Conservation (phyloP, 2,797 vertebrate genomes). For the Muscicapa comitata region DNA sequence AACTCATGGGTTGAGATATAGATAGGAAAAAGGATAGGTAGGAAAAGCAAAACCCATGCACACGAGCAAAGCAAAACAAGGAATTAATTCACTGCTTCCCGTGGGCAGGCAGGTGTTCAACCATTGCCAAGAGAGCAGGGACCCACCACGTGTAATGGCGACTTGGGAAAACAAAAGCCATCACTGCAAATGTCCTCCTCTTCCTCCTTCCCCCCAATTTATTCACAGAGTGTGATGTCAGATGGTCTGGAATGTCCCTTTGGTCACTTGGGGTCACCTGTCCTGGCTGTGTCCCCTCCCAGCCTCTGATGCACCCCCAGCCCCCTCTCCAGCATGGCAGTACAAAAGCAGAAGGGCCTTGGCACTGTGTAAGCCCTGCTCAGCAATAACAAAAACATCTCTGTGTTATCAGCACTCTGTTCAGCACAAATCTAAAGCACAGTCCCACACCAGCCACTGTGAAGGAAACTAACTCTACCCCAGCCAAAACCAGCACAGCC, state of each 20-base stretch:
- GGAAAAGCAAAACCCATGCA: not conserved
- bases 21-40: not conserved
- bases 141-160: fast-evolving
- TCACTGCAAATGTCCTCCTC: not conserved
- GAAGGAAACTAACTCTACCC: not conserved
- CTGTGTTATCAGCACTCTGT: not conserved
- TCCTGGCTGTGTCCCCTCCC: not conserved
- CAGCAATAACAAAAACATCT: not conserved
- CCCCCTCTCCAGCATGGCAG: not conserved
- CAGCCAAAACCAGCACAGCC: not conserved
- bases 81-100: not conserved
- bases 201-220: not conserved
- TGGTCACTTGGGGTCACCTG: not conserved
- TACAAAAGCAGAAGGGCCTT: not conserved
- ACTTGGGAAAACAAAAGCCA: not conserved
- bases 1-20: not conserved
- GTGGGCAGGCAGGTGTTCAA: not conserved
- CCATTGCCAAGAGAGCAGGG: not conserved
- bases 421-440: not conserved
- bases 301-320: fast-evolving
- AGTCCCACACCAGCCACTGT: not conserved
- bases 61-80: not conserved
- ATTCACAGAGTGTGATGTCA: not conserved
- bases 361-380: not conserved
- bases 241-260: not conserved